Percentiles rank a stretch among this genome's conserved stretches.
phyloP scores from a whole-genome alignment of 53 echinoderm and acorn worm genomes.

The Echinometra lucunter region DNA sequence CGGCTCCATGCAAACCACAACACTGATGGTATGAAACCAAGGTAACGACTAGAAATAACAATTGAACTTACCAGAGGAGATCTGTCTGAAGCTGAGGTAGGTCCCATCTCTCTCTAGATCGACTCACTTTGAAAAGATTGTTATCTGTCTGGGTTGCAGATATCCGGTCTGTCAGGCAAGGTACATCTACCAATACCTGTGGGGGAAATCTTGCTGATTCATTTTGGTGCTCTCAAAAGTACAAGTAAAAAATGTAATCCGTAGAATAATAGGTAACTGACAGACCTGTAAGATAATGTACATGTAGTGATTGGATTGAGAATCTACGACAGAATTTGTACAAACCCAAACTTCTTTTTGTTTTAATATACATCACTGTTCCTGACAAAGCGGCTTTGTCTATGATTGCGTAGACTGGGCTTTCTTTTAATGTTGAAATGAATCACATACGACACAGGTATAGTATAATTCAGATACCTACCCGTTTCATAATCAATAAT shows the following conservation, averaged over 20 bases:
- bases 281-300: no score
- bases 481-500: no score
- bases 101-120: conserved; percentile 84
- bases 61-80: conserved; percentile 87
- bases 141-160: conserved; percentile 74
- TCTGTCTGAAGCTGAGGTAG: conserved; percentile 85
- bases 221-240: background rate
- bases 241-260: background rate
- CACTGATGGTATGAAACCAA: no score
- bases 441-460: no score
- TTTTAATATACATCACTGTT: no score
- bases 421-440: no score
- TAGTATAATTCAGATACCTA: no score
- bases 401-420: no score
- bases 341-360: no score
- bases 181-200: conserved; percentile 96
- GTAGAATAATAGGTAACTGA: no score
- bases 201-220: background rate
- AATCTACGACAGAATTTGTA: background rate
- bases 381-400: no score
- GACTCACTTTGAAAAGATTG: conserved; percentile 81
- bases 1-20: no score
- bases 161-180: conserved; percentile 90
- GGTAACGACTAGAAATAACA: background rate
- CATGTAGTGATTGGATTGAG: background rate